These are phyloP conservation scores for Rhagologus leucostigma DNA, from an alignment of 2,113 vertebrate species.

Conservation along the genomic window DNA sequence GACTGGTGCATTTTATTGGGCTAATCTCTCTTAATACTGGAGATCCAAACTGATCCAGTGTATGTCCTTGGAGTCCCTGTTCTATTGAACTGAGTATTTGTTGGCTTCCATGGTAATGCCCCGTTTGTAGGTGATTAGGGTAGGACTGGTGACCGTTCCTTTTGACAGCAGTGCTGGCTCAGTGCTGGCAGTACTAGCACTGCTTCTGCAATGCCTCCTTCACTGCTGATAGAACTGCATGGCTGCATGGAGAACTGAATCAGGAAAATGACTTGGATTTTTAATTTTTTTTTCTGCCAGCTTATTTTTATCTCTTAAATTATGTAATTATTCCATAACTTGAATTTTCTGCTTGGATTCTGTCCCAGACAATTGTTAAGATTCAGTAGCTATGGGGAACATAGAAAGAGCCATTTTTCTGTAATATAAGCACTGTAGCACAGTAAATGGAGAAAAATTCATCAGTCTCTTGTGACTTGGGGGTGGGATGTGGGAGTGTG, in stretches of 20 bases:
- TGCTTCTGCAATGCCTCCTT: not conserved
- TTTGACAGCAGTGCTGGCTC: not conserved
- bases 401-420: constrained; percentile 6
- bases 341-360: constrained; percentile 51
- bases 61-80: not conserved
- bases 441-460: constrained; percentile 18
- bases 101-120: not conserved
- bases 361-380: constrained; percentile 27
- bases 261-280: not conserved
- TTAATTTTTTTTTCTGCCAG: not conserved
- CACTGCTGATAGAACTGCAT: not conserved
- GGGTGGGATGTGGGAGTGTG: constrained; percentile 21
- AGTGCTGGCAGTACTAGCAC: not conserved
- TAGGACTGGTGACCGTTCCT: not conserved
- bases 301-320: constrained; percentile 49
- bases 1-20: not conserved
- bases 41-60: not conserved
- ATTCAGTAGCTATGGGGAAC: constrained; percentile 12
- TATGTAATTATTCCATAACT: constrained; percentile 51
- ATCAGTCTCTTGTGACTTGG: constrained; percentile 24
- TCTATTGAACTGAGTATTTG: not conserved
- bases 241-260: not conserved
- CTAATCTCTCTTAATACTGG: not conserved
- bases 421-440: not conserved
- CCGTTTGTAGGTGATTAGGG: not conserved